Evolutionary conservation across 2,113 vertebrate species (phyloP), one percentile per base, ranked within the genome.

Genomic region (Rhinoderma darwinii): DNA sequence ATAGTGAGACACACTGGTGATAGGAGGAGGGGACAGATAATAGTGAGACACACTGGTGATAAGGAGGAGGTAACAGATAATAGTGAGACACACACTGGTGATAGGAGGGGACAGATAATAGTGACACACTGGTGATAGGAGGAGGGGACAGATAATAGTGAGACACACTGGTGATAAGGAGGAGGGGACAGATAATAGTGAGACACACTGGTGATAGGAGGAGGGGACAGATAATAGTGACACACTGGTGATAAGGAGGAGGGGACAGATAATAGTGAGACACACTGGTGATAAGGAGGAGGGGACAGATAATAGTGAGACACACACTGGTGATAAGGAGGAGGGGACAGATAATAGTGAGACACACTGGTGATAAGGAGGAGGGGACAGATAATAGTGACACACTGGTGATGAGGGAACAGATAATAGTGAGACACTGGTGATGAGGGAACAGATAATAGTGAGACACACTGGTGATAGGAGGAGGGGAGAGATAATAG

Each of bases 81-180:
- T 37, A 4, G 0, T 2, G 27, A 0, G 4, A 0, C 15, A 0
- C 15, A 32, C 39, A 25, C 5, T n/a, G 0, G 7, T 0, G 2
- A 8, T 0, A 9, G 0, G n/a, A 4, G 25, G n/a, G 15, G 84
- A 25, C 74, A 68, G 15, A 18, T 44, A 61, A 41, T 30, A 18
- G 44, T n/a, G 27, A 41, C 0, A 17, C 78, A 41, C 37, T 22
- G 5, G 68, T 70, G 32, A 32, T 1, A 68, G 17, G 66, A 32
- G 44, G 47, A 43, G 30, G 66, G 68, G 80, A 61, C 56, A 63
- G 56, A 27, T 47, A 47, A 63, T 44, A n/a, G 82, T 73, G 30
- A n/a, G 7, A 15, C 47, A 73, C 63, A 63, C n/a, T 47, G 17
- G 30, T 32, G n/a, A 32, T n/a, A 25, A 25, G 44, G n/a, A 41